Base-by-base conservation (phyloP, 2,888 invertebrate genomes). In the Sarcophaga rosellei region DNA sequence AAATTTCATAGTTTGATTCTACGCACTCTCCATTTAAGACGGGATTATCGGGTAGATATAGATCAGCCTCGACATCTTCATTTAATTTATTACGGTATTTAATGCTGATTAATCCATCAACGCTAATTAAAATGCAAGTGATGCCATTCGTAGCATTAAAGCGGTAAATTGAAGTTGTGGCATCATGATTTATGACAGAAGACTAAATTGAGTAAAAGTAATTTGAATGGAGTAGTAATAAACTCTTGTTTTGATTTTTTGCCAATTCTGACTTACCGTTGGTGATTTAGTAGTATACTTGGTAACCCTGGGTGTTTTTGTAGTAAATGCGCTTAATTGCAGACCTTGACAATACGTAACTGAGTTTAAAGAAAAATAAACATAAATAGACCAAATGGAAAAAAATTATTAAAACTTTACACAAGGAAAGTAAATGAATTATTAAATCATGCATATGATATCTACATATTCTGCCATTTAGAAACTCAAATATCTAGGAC, bases 1-100 rank as follows among this genome's bases (percentile, higher is more conserved):
- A 94, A 4, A 95, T 95, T 61, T 96, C 96, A 25, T 94, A 94
- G 89, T 97, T 97, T 57, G 96, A 96, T 87, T 95, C 95, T 83
- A 95, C 95, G 91, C 97, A 97, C 87, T 95, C 95, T 0, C 97
- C 97, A 1, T 95, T 95, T 0, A 97, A 95, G 72, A 94, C 94
- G 0, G 96, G 96, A 88, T 95, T 95, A 88, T 96, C 95, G 0
- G 97, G 97, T 65, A 97, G 95, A 89, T 96, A 97, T 1, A 96
- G 94, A 90, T 96, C 96, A 0, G 95, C 96, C 90, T 96, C 95
- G 87, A 93, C 92, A 88, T 94, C 93, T 88, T 96, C 95, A 75
- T 95, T 95, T 6, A 95, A 93, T 90, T 95, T 96, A 82, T 95
- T 96, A 73, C 95, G 94, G 92, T 96, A 96, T 62, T 95, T 95